These are phyloP conservation scores for Kryptopterus vitreolus DNA, from an alignment of 2,797 vertebrate genomes.

Conservation along the genomic window DNA sequence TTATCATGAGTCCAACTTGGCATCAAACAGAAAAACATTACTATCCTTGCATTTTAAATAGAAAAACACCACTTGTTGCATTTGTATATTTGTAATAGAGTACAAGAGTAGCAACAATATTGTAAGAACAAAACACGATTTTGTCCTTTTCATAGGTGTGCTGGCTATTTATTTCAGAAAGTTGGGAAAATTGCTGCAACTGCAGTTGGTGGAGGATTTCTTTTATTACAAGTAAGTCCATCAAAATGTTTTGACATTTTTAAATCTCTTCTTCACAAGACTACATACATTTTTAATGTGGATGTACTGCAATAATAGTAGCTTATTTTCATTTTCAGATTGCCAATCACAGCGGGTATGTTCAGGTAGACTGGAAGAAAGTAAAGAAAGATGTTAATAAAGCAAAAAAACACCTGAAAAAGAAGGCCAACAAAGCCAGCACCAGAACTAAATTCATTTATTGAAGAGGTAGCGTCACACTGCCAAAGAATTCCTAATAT, in stretches of 20 bases:
- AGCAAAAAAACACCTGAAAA: slow-evolving; percentile 93
- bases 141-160: slow-evolving; percentile 82
- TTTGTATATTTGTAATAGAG: background rate
- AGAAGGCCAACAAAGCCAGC: slow-evolving; percentile 86
- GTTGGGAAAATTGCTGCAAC: slow-evolving; percentile 97
- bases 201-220: slow-evolving; percentile 94
- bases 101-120: background rate
- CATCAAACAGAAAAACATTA: background rate
- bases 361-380: slow-evolving; percentile 96
- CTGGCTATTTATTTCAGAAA: slow-evolving; percentile 97
- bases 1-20: background rate
- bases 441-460: slow-evolving; percentile 88
- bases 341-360: slow-evolving; percentile 93
- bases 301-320: background rate
- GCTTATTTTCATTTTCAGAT: slow-evolving; percentile 71
- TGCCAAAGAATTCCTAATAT: background rate
- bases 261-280: background rate
- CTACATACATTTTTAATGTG: background rate
- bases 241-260: background rate
- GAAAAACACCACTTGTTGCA: background rate
- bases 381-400: slow-evolving; percentile 98
- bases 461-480: slow-evolving; percentile 84
- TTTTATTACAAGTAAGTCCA: slow-evolving; percentile 88
- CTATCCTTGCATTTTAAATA: background rate
- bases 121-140: background rate